Conservation (phyloP, 2,113 vertebrate species). For the Oncorhynchus kisutch region DNA sequence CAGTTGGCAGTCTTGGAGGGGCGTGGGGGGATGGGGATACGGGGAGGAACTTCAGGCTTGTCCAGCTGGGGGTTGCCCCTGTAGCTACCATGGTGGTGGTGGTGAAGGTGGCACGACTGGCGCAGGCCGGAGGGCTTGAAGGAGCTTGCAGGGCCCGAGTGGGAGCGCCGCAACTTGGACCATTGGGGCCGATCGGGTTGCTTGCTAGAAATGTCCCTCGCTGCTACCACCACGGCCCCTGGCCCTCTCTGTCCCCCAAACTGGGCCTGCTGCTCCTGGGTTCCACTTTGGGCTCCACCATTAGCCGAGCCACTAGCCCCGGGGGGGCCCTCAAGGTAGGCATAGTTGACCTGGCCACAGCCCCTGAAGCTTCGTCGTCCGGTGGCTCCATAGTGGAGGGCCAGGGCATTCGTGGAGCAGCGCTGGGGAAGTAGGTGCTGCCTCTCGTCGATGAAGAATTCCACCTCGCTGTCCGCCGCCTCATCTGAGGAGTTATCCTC, state of each 20-base stretch:
- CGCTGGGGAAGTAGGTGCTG: conserved; percentile 76
- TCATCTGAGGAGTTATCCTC: conserved; percentile 76
- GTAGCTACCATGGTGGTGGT: conserved; percentile 16
- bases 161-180: conserved; percentile 71
- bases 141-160: conserved; percentile 82
- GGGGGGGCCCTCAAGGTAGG: conserved; percentile 77
- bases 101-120: conserved; percentile 57
- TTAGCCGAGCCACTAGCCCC: conserved; percentile 4
- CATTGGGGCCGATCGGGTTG: conserved; percentile 70
- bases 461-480: conserved; percentile 87
- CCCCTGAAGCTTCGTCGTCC: conserved; percentile 79
- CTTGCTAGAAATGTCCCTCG: conserved; percentile 30
- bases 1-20: conserved; percentile 72
- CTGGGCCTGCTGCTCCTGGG: conserved; percentile 51
- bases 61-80: conserved; percentile 70
- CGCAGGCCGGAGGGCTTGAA: conserved; percentile 80
- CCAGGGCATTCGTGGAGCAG: conserved; percentile 51
- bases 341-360: conserved; percentile 87
- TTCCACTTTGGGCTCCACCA: conserved; percentile 14
- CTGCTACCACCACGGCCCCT: background rate
- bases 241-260: conserved; percentile 6
- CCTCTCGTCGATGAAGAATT: conserved; percentile 88
- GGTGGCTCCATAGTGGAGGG: conserved; percentile 65
- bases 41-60: conserved; percentile 88
- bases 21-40: conserved; percentile 85